Base-by-base conservation (phyloP, 2,888 invertebrate genomes). In the Artemia sinica region DNA sequence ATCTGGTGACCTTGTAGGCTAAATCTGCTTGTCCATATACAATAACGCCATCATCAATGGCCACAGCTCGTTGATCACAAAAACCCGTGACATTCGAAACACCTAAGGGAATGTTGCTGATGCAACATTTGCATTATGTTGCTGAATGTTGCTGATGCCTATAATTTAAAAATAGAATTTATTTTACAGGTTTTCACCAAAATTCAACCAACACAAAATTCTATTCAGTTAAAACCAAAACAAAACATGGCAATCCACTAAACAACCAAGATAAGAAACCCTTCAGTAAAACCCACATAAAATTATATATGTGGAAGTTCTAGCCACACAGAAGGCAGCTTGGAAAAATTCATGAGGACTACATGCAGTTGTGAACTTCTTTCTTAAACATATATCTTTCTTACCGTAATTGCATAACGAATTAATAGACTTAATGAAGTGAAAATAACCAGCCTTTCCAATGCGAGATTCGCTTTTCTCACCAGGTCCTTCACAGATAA, bases 91-190 rank as follows among this genome's bases (percentile, higher is more conserved):
- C 80, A 72, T 80, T 77, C 9, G 78, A 78, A 67, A 88, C 82
- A 2, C 87, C 87, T 10, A 81, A 78, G 0, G 86, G 85, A 70
- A 85, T 81, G 50, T 82, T 80, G 50, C 79, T 80, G 71, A 86
- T 81, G 52, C 28, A 85, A 81, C 72, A 81, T 82, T 50, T 83
- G 82, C 71, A 88, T 78, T 58, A 87, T 79, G 77, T 88, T 87
- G 71, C n/a, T n/a, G 85, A 83, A 68, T n/a, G n/a, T n/a, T n/a
- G n/a, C n/a, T n/a, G n/a, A 83, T 77, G 67, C 80, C 81, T 77
- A 72, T 11, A 66, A 69, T 11, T n/a, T n/a, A n/a, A 66, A 10
- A 52, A 67, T 66, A 65, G 51, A 68, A 48, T 65, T 14, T 28
- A 11, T 14, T 13, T 49, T 18, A 49, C 9, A 68, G 18, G 50